phyloP scores from a whole-genome alignment of 2,797 vertebrate genomes.

The Semotilus atromaculatus region DNA sequence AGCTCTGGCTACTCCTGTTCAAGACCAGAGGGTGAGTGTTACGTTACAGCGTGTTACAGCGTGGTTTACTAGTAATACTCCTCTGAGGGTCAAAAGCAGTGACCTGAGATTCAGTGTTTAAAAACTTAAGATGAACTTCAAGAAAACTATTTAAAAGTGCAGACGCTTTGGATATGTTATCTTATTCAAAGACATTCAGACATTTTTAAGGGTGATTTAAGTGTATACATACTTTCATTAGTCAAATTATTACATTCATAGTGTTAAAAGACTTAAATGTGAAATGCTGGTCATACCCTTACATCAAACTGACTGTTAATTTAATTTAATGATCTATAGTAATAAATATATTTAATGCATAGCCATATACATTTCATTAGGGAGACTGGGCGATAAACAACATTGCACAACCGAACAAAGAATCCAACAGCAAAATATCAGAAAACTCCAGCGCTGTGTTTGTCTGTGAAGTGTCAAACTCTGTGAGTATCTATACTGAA shows the following conservation, averaged over 20 bases:
- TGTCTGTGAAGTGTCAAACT: constrained; percentile 83
- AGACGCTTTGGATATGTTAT: background rate
- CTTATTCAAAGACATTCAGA: background rate
- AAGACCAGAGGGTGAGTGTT: constrained; percentile 52
- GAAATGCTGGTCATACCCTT: background rate
- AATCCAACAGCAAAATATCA: constrained; percentile 73
- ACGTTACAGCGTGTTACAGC: too few species aligned
- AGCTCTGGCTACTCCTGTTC: constrained; percentile 29
- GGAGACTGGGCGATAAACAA: constrained; percentile 78
- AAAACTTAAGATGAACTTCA: too few species aligned
- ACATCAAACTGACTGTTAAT: background rate
- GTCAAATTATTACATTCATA: background rate
- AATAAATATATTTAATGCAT: background rate
- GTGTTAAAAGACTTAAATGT: background rate
- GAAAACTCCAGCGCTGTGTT: constrained; percentile 69
- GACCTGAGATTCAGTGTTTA: too few species aligned
- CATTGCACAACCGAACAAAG: constrained; percentile 72
- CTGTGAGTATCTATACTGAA: constrained; percentile 67
- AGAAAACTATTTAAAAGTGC: background rate
- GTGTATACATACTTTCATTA: background rate
- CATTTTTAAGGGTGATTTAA: background rate
- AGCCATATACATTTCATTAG: constrained; percentile 60
- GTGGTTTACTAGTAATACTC: too few species aligned
- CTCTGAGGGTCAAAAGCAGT: too few species aligned
- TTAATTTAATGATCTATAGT: background rate